Percentiles rank a stretch among this genome's conserved stretches.
Evolutionary conservation across 2,113 vertebrate species (phyloP).

Genomic region (Collichthys lucidus): DNA sequence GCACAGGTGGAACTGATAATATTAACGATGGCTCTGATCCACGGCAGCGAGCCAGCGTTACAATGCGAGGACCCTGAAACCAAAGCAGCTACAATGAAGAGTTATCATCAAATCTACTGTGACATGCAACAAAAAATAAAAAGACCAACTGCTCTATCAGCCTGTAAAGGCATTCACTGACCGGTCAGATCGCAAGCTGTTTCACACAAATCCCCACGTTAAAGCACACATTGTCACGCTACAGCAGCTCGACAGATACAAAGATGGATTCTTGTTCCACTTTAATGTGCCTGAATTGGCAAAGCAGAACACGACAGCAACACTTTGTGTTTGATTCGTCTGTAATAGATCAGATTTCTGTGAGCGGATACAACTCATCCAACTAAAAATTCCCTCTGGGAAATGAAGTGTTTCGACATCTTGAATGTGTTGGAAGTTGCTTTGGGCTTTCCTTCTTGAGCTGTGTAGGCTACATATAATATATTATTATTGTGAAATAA

Average conservation of each 20-base stretch:
- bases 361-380: not conserved
- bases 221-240: not conserved
- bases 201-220: not conserved
- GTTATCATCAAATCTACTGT: not conserved
- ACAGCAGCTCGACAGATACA: not conserved
- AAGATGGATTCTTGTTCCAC: too few relatives aligned
- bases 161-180: too few relatives aligned
- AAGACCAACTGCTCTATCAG: not conserved
- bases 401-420: not conserved
- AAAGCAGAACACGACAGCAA: not conserved
- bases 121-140: not conserved
- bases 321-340: not conserved
- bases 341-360: not conserved
- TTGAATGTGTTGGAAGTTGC: not conserved
- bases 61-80: too few relatives aligned
- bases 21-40: not conserved
- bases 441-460: not conserved
- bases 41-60: not conserved
- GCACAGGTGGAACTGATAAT: not conserved
- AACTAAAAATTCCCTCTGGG: not conserved
- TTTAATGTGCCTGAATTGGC: not conserved
- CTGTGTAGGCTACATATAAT: not conserved
- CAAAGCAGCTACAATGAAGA: not conserved
- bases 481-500: not conserved
- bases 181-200: not conserved